These are phyloP conservation scores for Carlito syrichta DNA, from an alignment of 2,113 vertebrate genomes.

Conservation along the genomic window DNA sequence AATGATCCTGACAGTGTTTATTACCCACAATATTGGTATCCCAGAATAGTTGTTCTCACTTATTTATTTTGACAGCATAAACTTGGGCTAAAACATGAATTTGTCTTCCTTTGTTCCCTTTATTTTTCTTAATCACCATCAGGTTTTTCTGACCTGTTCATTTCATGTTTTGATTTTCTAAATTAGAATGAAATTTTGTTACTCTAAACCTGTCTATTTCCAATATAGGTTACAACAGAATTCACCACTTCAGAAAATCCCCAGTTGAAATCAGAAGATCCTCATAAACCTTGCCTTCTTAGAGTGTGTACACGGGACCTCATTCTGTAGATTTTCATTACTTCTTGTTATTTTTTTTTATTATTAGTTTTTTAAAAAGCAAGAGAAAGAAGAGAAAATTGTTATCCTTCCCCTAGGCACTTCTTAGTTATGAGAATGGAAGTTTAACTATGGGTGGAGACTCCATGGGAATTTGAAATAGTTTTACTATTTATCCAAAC, in stretches of 20 bases:
- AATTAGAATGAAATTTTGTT: conserved; percentile 45
- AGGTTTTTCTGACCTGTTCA: not conserved
- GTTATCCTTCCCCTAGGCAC: conserved; percentile 82
- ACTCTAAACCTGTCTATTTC: not conserved
- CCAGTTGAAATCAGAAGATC: conserved; percentile 76
- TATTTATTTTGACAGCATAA: not conserved
- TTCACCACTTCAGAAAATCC: conserved; percentile 67
- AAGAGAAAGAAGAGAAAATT: conserved; percentile 80
- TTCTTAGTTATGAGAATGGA: conserved; percentile 75
- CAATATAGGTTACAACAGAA: not conserved
- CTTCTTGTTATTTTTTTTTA: conserved; percentile 79
- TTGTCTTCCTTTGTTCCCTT: not conserved
- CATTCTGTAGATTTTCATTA: conserved; percentile 85
- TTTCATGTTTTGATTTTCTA: conserved; percentile 22
- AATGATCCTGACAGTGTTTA: not conserved
- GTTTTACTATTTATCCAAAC: conserved; percentile 62
- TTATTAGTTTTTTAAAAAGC: conserved; percentile 81
- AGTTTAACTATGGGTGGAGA: conserved; percentile 77
- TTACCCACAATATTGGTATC: not conserved
- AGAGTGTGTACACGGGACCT: conserved; percentile 77
- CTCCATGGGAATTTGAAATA: conserved; percentile 72
- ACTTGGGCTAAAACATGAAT: not conserved
- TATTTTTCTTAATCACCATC: not conserved
- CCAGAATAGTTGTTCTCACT: not conserved
- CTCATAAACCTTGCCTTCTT: conserved; percentile 80